Evolutionary conservation across 2,797 vertebrate genomes (phyloP).

Genomic region (Halcyon badia): DNA sequence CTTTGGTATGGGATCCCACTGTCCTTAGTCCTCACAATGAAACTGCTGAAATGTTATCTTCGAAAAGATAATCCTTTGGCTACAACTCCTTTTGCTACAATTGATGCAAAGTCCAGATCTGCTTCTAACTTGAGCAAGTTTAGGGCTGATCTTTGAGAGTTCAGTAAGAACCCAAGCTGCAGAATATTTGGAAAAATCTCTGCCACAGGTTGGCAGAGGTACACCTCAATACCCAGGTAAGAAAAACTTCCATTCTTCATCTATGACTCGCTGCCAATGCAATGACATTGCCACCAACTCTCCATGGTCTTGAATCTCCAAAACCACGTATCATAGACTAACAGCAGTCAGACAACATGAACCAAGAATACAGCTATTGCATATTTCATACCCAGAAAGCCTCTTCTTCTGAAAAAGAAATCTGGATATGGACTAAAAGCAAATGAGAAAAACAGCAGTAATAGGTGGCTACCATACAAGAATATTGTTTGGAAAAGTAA

Average conservation of each 20-base stretch:
- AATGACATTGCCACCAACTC: not conserved
- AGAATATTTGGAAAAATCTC: not conserved
- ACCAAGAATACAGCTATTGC: not conserved
- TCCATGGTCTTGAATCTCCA: not conserved
- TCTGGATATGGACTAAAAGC: not conserved
- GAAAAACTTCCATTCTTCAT: not conserved
- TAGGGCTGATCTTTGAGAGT: not conserved
- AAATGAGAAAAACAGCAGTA: not conserved
- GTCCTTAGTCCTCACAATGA: not conserved
- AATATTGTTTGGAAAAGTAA: not conserved
- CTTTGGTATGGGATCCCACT: not conserved
- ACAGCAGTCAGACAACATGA: not conserved
- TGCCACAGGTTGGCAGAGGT: not conserved
- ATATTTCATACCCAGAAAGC: not conserved
- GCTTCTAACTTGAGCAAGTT: not conserved
- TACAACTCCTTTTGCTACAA: no score
- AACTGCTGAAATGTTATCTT: not conserved
- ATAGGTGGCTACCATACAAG: not conserved
- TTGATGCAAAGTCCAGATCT: not conserved
- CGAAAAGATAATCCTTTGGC: not conserved
- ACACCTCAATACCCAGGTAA: not conserved
- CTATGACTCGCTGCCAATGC: not conserved
- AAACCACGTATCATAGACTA: not conserved
- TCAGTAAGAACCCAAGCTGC: not conserved
- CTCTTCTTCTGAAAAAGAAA: not conserved